phyloP scores from a whole-genome alignment of 2,113 vertebrate genomes.

The Vulpes ferrilata region DNA sequence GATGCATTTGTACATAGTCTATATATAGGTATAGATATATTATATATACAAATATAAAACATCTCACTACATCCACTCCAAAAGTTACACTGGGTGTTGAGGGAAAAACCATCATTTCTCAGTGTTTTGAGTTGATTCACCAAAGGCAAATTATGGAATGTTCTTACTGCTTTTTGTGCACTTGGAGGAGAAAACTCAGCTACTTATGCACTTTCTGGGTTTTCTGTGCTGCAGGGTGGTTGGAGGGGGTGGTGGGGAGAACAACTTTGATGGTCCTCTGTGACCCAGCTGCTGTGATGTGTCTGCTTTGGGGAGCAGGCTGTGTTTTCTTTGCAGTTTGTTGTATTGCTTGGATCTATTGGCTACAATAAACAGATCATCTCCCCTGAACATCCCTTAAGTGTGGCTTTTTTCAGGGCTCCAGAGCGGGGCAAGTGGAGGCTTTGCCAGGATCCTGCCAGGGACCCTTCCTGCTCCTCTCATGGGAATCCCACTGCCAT shows the following conservation, averaged over 20 bases:
- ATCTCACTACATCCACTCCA: slow-evolving; percentile 57
- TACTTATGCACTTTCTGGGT: slow-evolving; percentile 41
- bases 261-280: background rate
- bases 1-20: slow-evolving; percentile 80
- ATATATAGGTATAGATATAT: slow-evolving; percentile 69
- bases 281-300: background rate
- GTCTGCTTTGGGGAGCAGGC: slow-evolving; percentile 30
- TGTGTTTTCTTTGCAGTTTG: background rate
- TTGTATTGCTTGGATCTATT: slow-evolving; percentile 49
- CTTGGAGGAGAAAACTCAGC: slow-evolving; percentile 68
- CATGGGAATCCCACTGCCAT: background rate
- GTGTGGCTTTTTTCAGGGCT: slow-evolving; percentile 55
- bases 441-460: background rate
- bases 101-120: slow-evolving; percentile 24
- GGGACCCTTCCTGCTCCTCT: background rate
- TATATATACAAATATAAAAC: slow-evolving; percentile 66
- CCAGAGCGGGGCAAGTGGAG: background rate
- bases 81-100: background rate
- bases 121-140: slow-evolving; percentile 59
- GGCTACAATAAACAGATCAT: slow-evolving; percentile 78
- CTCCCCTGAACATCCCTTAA: slow-evolving; percentile 1
- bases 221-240: background rate
- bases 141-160: slow-evolving; percentile 69
- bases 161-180: slow-evolving; percentile 80
- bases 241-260: slow-evolving; percentile 24